Percentiles rank a stretch among this genome's conserved stretches.
phyloP scores from a whole-genome alignment of 92 coral and sea anemone genomes.

The Nematostella vectensis region DNA sequence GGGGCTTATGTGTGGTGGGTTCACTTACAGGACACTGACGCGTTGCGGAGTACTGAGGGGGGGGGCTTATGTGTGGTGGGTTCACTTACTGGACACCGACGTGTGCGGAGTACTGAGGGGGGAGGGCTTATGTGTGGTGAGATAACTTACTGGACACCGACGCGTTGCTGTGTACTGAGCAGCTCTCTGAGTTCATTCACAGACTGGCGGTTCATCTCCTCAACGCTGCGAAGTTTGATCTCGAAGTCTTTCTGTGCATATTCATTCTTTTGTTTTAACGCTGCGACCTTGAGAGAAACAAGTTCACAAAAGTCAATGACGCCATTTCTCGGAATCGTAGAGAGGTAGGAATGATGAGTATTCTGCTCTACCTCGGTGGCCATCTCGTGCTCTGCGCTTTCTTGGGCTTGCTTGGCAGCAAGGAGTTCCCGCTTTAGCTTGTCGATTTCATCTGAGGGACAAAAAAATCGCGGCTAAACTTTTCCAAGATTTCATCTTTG shows the following conservation, averaged over 20 bases:
- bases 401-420: constrained; percentile 66
- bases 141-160: constrained; percentile 80
- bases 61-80: no score
- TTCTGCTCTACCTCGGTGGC: constrained; percentile 91
- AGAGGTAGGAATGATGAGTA: no score
- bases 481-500: not conserved
- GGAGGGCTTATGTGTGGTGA: not conserved
- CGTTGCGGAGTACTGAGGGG: no score
- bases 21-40: no score
- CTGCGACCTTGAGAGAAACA: constrained; percentile 51
- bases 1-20: no score
- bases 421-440: constrained; percentile 79
- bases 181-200: constrained; percentile 91
- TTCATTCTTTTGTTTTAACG: constrained; percentile 64
- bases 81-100: no score
- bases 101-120: no score
- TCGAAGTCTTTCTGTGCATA: constrained; percentile 81
- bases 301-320: not conserved
- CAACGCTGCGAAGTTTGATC: constrained; percentile 64
- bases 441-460: constrained; percentile 80
- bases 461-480: not conserved
- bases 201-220: constrained; percentile 83
- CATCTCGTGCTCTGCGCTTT: constrained; percentile 70
- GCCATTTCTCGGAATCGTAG: not conserved
- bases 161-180: constrained; percentile 86